Conservation (phyloP, 1,140 invertebrate species). For the Eubasilissa regina region DNA sequence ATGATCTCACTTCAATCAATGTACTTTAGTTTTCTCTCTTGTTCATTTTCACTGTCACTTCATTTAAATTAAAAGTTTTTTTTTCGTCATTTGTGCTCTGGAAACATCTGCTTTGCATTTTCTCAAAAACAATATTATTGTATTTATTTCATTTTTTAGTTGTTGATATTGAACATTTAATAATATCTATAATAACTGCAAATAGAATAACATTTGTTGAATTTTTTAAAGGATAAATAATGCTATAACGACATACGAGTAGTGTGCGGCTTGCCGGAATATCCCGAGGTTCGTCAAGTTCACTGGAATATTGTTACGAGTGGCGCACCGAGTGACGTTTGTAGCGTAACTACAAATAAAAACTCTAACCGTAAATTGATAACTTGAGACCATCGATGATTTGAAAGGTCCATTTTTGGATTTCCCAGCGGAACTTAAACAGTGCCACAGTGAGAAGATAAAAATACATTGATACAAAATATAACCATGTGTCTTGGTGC, state of each 20-base stretch:
- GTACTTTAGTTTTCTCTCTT: too few species aligned
- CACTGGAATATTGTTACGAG: slow-evolving; percentile 1
- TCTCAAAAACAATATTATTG: too few species aligned
- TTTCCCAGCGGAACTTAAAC: neutral
- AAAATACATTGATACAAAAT: slow-evolving; percentile 9
- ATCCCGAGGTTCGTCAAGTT: neutral
- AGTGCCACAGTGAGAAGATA: slow-evolving; percentile 7
- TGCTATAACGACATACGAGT: too few species aligned
- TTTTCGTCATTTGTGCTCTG: neutral
- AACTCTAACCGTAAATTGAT: neutral
- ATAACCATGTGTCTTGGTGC: slow-evolving; percentile 17
- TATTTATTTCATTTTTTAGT: neutral
- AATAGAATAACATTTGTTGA: slow-evolving; percentile 11
- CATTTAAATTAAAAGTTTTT: neutral
- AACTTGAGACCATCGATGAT: neutral
- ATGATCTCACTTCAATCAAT: too few species aligned
- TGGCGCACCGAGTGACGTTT: neutral
- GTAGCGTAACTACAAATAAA: too few species aligned
- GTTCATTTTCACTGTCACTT: neutral
- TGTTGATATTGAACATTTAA: neutral
- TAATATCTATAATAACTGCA: neutral
- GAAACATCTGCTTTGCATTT: neutral
- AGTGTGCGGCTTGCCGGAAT: too few species aligned
- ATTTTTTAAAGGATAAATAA: slow-evolving; percentile 3
- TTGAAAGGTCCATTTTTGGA: neutral